A percentile compares a stretch with the other conserved stretches of the same genome.
phyloP scores from a whole-genome alignment of 2,797 vertebrate genomes.

The Tokudaia muenninki region DNA sequence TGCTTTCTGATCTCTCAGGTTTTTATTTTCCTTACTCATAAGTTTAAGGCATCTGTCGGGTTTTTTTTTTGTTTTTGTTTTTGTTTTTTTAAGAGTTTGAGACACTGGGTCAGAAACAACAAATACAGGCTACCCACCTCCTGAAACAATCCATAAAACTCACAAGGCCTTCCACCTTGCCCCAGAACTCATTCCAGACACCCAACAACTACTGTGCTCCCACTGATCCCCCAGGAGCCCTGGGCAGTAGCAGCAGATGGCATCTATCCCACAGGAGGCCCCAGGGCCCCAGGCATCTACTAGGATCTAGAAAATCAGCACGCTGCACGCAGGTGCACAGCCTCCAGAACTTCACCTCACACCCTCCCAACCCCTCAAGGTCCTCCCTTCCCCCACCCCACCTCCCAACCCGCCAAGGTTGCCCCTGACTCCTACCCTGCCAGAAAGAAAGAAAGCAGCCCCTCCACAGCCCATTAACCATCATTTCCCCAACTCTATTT shows the following conservation, averaged over 20 bases:
- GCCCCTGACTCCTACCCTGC: not conserved
- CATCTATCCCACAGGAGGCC: not conserved
- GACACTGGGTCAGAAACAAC: not conserved
- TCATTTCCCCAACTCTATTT: not conserved
- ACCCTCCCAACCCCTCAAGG: not conserved
- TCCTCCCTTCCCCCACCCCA: no score
- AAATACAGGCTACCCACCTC: not conserved
- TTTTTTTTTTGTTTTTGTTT: no score
- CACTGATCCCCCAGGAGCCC: not conserved
- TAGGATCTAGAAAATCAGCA: not conserved
- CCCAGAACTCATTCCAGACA: no score
- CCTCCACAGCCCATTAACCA: not conserved
- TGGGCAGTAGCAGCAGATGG: not conserved
- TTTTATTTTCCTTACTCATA: no score
- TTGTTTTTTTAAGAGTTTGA: not conserved
- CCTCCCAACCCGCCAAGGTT: no score
- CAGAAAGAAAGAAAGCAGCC: not conserved
- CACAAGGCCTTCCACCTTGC: not conserved
- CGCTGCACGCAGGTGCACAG: rapidly evolving
- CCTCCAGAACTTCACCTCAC: not conserved
- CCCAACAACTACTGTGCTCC: rapidly evolving
- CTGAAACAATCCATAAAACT: not conserved
- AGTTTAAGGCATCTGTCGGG: no score
- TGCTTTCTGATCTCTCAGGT: not conserved
- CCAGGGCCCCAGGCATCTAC: not conserved